A percentile compares a stretch with the other conserved stretches of the same genome.
phyloP scores from a whole-genome alignment of 1,140 invertebrate genomes.

The Drosophila lini region DNA sequence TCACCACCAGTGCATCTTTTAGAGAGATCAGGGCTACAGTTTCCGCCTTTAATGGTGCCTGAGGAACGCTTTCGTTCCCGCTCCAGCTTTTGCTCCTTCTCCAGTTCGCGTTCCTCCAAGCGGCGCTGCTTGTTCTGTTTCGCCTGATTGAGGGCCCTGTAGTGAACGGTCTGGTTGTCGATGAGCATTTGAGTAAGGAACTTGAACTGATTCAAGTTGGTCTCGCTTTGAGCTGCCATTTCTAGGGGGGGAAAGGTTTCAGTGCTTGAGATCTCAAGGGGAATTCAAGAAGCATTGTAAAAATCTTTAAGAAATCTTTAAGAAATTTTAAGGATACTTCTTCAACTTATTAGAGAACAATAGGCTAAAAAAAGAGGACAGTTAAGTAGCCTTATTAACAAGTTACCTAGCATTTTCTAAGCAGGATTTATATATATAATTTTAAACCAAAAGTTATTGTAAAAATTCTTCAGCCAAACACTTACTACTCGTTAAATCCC shows the following conservation, averaged over 20 bases:
- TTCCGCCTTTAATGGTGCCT: not conserved
- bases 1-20: slow-evolving; percentile 1
- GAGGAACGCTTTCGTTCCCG: slow-evolving; percentile 4
- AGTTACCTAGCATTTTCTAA: not conserved
- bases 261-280: not conserved
- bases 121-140: not conserved
- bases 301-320: no score
- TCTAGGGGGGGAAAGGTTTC: slow-evolving; percentile 30
- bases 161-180: slow-evolving; percentile 62
- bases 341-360: no score
- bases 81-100: not conserved
- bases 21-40: slow-evolving; percentile 4
- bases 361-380: no score
- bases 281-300: not conserved
- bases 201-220: slow-evolving; percentile 69
- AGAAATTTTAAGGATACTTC: no score
- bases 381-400: not conserved
- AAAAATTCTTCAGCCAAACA: not conserved
- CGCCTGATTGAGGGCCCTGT: slow-evolving; percentile 34
- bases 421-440: no score
- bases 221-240: slow-evolving; percentile 51
- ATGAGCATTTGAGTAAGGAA: slow-evolving; percentile 71
- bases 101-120: slow-evolving; percentile 3
- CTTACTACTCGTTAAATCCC: slow-evolving; percentile 57
- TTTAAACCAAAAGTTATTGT: no score